A percentile compares a stretch with the other conserved stretches of the same genome.
These are phyloP conservation scores for Mirza zaza DNA, from an alignment of 2,113 vertebrate species.

Conservation along the genomic window DNA sequence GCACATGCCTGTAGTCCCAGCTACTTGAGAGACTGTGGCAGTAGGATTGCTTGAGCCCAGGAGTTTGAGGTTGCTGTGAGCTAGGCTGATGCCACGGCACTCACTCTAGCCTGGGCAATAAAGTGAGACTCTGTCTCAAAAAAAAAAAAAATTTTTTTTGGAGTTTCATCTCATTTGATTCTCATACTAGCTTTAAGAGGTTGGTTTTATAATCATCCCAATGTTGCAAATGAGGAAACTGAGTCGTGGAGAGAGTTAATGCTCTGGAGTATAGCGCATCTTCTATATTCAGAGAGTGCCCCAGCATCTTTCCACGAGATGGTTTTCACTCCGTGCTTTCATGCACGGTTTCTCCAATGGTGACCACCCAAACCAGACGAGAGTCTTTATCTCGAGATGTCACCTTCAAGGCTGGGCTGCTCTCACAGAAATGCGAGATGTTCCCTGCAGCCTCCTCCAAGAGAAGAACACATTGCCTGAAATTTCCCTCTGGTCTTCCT, in stretches of 20 bases:
- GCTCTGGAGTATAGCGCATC: not conserved
- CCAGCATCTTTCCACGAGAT: not conserved
- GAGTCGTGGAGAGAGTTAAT: not conserved
- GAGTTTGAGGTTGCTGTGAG: too few relatives aligned
- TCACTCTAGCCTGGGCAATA: too few relatives aligned
- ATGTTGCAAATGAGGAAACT: not conserved
- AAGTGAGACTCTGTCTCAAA: too few relatives aligned
- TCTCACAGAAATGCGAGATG: not conserved
- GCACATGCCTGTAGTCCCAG: too few relatives aligned
- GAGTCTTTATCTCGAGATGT: not conserved
- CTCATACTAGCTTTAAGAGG: not conserved
- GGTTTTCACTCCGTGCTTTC: not conserved
- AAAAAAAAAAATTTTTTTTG: too few relatives aligned
- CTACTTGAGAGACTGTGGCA: too few relatives aligned
- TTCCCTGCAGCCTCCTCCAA: not conserved
- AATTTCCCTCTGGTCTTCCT: not conserved
- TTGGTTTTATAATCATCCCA: not conserved
- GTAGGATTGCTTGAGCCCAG: too few relatives aligned
- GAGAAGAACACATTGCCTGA: not conserved
- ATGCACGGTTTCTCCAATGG: not conserved
- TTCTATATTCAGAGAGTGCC: not conserved
- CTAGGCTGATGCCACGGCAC: too few relatives aligned
- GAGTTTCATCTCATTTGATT: not conserved
- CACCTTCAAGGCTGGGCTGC: not conserved
- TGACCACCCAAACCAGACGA: not conserved